Conservation (phyloP, 2,797 vertebrate genomes). For the Megaceryle alcyon region DNA sequence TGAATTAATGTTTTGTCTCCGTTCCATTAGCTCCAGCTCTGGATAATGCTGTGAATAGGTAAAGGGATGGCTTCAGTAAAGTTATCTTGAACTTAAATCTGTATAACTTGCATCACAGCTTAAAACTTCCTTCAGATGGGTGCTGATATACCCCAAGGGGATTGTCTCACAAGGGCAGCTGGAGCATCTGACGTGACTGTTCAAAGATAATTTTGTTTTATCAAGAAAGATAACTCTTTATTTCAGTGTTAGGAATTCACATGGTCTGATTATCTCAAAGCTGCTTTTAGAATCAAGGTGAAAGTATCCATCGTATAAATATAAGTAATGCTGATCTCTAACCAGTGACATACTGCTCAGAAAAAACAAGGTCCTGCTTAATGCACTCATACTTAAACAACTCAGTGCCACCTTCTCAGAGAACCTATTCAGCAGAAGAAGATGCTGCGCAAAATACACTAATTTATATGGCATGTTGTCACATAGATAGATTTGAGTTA, state of each 20-base stretch:
- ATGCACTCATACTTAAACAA: neutral
- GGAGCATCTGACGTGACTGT: neutral
- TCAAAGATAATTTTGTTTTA: neutral
- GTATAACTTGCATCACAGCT: neutral
- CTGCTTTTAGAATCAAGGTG: neutral
- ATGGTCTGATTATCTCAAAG: neutral
- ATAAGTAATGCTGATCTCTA: neutral
- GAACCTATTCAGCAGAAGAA: neutral
- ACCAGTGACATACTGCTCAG: neutral
- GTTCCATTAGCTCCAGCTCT: neutral
- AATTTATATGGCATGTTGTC: neutral
- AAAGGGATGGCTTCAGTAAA: neutral
- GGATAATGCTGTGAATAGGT: neutral
- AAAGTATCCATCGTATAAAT: neutral
- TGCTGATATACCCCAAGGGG: neutral
- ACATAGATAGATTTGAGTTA: neutral
- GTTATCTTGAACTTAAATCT: neutral
- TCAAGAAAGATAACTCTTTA: neutral
- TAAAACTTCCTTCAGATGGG: neutral
- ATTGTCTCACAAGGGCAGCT: neutral
- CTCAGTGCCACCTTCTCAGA: neutral
- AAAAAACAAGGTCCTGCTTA: neutral
- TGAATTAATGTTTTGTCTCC: neutral
- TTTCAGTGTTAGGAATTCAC: neutral
- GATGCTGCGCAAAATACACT: neutral